Evolutionary conservation across 2,888 invertebrate genomes (phyloP), one percentile per base, ranked within the genome.

Genomic region (Brenthis daphne): DNA sequence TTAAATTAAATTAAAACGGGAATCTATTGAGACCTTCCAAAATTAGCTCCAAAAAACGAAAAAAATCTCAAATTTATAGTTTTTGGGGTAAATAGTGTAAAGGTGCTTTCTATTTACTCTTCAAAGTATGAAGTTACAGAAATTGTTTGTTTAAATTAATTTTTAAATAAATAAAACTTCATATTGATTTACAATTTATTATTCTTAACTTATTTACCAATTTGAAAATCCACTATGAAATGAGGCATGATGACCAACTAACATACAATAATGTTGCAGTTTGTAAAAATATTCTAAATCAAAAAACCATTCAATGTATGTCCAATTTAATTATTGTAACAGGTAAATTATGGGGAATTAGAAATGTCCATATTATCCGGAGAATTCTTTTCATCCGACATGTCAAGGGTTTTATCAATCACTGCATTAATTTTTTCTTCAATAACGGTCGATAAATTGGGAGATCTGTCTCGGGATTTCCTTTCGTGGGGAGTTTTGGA

Each of bases 311-410:
- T 60, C 66, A 56, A 61, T 57, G 61, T 48, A 67, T 67, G 64
- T 65, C 50, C 64, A 54, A 56, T 57, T 51, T 56, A 56, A 60
- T 57, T 48, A 65, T 65, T 29, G 12, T 47, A 57, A 61, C 24
- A 64, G 53, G 16, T 37, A 65, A 53, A 58, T 33, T 93, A 96
- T 66, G 96, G 96, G 69, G 96, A 96, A 87, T 96, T 96, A 16
- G 96, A 96, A 85, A 96, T 96, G 84, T 96, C 96, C 96, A 96
- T 96, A 82, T 96, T 96, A 85, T 96, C 96, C 1, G 94, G 93
- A 14, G 94, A 94, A 76, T 92, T 88, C 73, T 94, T 94, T 76
- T 95, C 94, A 70, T 95, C 94, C 53, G 79, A 82, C 63, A 88
- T 77, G 60, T 89, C 88, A 14, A 84, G 81, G 5, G 83, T 74